phyloP scores from a whole-genome alignment of 2,797 vertebrate genomes.

The Coluber constrictor region DNA sequence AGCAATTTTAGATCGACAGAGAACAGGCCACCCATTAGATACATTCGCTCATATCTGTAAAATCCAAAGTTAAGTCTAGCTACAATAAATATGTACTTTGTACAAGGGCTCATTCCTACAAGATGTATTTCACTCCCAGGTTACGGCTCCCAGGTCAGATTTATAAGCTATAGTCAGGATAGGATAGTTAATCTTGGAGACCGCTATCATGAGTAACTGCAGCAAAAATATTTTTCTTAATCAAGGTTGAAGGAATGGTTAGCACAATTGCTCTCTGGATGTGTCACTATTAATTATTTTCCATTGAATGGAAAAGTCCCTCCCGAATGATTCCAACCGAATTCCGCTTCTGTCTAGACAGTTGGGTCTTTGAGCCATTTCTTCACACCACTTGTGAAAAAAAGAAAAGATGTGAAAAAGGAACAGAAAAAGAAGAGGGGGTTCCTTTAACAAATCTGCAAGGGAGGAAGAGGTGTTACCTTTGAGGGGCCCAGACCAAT shows the following conservation, averaged over 20 bases:
- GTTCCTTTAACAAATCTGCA: neutral
- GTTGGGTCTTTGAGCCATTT: neutral
- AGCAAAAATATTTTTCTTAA: conserved; percentile 4
- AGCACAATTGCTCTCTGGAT: neutral
- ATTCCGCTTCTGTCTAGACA: neutral
- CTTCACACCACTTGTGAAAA: neutral
- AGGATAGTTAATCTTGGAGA: neutral
- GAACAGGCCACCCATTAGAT: conserved; percentile 5
- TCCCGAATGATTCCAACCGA: neutral
- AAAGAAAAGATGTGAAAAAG: neutral
- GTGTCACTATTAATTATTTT: neutral
- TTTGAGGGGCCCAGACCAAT: neutral
- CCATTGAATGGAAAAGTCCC: neutral
- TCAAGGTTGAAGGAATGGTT: neutral
- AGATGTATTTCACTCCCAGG: neutral
- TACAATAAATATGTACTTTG: neutral
- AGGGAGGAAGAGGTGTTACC: neutral
- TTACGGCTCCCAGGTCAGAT: rapidly evolving
- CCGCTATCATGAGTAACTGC: neutral
- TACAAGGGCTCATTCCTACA: neutral
- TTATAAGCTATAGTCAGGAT: neutral
- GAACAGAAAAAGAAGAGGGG: neutral
- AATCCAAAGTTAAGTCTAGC: neutral
- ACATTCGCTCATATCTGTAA: neutral
- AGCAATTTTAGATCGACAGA: neutral